Conservation (phyloP, 1,140 invertebrate species). For the Musca domestica region DNA sequence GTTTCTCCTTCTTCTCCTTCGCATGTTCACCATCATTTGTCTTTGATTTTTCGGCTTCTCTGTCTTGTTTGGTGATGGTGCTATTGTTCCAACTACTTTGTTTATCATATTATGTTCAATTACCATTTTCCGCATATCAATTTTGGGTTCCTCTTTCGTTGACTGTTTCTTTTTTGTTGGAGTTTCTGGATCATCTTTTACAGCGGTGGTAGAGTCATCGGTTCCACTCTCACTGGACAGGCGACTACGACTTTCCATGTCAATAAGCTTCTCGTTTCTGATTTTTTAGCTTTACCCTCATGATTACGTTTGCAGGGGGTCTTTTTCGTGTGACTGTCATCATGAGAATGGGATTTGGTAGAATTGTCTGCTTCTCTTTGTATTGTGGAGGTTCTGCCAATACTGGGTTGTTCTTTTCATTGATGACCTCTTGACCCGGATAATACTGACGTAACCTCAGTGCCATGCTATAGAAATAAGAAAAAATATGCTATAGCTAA, state of each 20-base stretch:
- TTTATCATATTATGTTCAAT: conserved; percentile 46
- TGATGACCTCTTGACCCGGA: conserved; percentile 60
- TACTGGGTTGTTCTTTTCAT: conserved; percentile 52
- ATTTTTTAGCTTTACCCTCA: conserved; percentile 46
- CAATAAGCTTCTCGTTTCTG: conserved; percentile 33
- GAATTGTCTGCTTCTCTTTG: conserved; percentile 53
- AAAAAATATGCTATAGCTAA: too few relatives aligned
- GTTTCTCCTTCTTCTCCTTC: conserved; percentile 8
- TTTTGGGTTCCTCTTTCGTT: conserved; percentile 47
- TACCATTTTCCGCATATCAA: conserved; percentile 53
- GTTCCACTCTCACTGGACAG: conserved; percentile 47
- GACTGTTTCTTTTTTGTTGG: conserved; percentile 35
- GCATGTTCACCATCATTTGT: not conserved
- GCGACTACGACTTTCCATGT: conserved; percentile 43
- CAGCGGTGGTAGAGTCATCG: conserved; percentile 33
- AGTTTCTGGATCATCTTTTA: conserved; percentile 4
- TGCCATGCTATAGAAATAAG: conserved; percentile 78
- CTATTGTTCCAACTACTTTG: conserved; percentile 10
- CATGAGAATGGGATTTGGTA: conserved; percentile 48
- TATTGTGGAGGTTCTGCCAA: conserved; percentile 52
- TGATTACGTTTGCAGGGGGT: conserved; percentile 45
- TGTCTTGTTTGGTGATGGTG: not conserved
- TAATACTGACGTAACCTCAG: conserved; percentile 89
- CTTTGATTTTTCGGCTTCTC: conserved; percentile 30
- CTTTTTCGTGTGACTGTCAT: conserved; percentile 35